phyloP scores from a whole-genome alignment of 2,797 vertebrate genomes.

The Leuciscus waleckii region DNA sequence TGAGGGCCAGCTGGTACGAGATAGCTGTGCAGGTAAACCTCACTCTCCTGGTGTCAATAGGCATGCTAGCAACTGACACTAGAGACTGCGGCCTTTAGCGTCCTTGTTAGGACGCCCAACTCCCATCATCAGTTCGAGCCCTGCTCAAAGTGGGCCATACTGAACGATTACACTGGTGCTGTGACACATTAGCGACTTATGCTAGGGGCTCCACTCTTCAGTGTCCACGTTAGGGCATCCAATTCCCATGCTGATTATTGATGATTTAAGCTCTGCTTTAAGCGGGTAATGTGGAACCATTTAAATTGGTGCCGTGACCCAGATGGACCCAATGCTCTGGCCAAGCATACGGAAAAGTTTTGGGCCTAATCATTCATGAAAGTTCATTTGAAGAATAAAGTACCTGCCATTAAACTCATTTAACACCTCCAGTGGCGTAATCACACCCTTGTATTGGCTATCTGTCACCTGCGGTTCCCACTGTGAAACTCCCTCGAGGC shows the following conservation, averaged over 20 bases:
- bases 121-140: no score
- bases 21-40: neutral
- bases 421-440: slow-evolving; percentile 48
- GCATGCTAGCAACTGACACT: neutral
- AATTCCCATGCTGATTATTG: neutral
- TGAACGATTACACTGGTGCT: no score
- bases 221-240: neutral
- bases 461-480: slow-evolving; percentile 59
- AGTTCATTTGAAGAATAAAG: slow-evolving; percentile 11
- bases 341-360: neutral
- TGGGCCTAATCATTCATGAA: neutral
- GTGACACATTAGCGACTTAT: no score
- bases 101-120: no score
- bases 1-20: neutral
- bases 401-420: slow-evolving; percentile 1
- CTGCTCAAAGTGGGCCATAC: no score
- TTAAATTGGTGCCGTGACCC: neutral
- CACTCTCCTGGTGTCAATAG: no score
- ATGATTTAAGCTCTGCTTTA: neutral
- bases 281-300: neutral
- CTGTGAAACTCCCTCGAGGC: slow-evolving; percentile 62
- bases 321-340: neutral
- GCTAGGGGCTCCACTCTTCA: no score
- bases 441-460: slow-evolving; percentile 57
- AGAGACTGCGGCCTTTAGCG: no score